Base-by-base conservation (phyloP, 2,797 vertebrate species). In the Emydoidea blandingii region DNA sequence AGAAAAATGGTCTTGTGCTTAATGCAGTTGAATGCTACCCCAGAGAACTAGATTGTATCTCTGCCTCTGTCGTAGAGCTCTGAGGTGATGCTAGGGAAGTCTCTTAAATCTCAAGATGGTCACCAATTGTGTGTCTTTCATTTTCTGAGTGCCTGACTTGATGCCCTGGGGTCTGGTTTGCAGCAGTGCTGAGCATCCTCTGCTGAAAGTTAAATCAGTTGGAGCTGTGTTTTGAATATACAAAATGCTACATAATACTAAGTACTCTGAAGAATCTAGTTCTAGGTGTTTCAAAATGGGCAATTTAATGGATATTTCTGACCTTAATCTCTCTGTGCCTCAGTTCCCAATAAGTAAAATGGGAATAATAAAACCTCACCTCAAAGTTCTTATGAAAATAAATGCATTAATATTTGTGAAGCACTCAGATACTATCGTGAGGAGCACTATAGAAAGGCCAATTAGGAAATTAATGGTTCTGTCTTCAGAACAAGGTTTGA, bases 401-500 rank as follows among this genome's bases (percentile, higher is more conserved):
- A 12, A 41, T 49, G 18, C 14, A 34, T 23, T 87, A 29, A 3
- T 4, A 23, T 34, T 19, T 81, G 12, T 54, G 34, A 59, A 84
- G 29, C 50, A 50, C 1, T 78, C 0, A 5, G 3, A 47, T 86
- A 59, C 10, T 62, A 27, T 52, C 56, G 37, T 29, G 44, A 87
- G 11, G 12, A 53, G 23, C 56, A 44, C 1, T 5, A 29, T 12
- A 21, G 37, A 37, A 87, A 62, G 29, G 14, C 29, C 29, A 12
- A 8, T 62, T 53, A 92, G 95, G 11, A 91, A 92, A 85, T 31
- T 44, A 96, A 83, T 47, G 90, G 18, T 89, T 89, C 52, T 92
- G 25, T 31, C 62, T 86, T 82, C 10, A 6, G 31, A 95, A 76
- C 14, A 72, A 52, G 50, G 89, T 95, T 86, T 91, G 5, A 23